Conservation (phyloP, 2,888 invertebrate genomes). For the Meiosimyza platycephala region DNA sequence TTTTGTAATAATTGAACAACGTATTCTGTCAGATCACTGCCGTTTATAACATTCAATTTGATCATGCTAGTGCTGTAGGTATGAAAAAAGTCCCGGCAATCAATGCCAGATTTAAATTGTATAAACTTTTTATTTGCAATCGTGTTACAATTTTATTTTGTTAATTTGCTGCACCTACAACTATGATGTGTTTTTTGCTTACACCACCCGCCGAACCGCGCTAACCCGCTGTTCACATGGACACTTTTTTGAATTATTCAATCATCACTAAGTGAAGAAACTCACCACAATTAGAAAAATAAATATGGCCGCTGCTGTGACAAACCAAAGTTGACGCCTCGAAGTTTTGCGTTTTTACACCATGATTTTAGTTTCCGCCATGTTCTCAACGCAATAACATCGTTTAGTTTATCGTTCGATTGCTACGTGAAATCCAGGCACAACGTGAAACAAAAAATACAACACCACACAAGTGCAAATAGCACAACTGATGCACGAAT, state of each 20-base stretch:
- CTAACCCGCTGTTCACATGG: too few relatives aligned
- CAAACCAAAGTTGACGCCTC: slow-evolving; percentile 26
- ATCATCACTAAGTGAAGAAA: neutral
- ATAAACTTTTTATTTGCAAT: too few relatives aligned
- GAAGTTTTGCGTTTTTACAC: slow-evolving; percentile 40
- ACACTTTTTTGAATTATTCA: too few relatives aligned
- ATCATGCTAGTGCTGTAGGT: slow-evolving; percentile 32
- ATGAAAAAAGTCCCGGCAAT: too few relatives aligned
- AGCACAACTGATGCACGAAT: slow-evolving; percentile 35
- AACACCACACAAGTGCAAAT: slow-evolving; percentile 42
- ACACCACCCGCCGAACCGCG: too few relatives aligned
- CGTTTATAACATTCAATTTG: slow-evolving; percentile 38
- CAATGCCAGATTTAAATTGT: too few relatives aligned
- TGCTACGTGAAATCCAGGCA: slow-evolving; percentile 34
- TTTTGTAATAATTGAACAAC: slow-evolving; percentile 43
- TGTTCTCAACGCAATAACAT: slow-evolving; percentile 48
- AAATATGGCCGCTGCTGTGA: slow-evolving; percentile 38
- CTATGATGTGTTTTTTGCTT: too few relatives aligned
- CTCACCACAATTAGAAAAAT: neutral
- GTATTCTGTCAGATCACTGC: slow-evolving; percentile 45
- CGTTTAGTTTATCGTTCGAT: slow-evolving; percentile 33
- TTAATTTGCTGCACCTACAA: too few relatives aligned
- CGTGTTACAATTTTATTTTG: too few relatives aligned
- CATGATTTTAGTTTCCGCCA: slow-evolving; percentile 54
- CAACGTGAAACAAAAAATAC: slow-evolving; percentile 44